Evolutionary conservation across 1,140 invertebrate genomes (phyloP), one percentile per base, ranked within the genome.

Genomic region (Drosophila chauvacae): DNA sequence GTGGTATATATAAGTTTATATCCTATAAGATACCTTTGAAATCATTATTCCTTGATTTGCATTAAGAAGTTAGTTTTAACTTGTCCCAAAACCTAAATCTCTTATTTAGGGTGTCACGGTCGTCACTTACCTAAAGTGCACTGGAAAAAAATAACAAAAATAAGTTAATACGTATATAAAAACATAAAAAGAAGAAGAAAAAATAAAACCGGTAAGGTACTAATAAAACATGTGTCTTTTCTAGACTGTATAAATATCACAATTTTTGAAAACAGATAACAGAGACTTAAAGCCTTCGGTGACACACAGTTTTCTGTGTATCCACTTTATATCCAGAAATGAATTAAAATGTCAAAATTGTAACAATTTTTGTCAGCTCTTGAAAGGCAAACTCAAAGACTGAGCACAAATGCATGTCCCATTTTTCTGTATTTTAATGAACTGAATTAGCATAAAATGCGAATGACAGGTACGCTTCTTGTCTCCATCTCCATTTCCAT

Each of bases 351-450:
- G 69, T 83, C 68, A 77, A 77, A 77, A 78, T 69, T 63, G 41
- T 62, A 53, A 80, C 63, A 79, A 55, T 66, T 79, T 72, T 33
- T 35, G 69, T 77, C 53, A 72, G 63, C 44, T 75, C 26, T 41
- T 55, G 47, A 81, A 75, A 63, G 44, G 23, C 45, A 20, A 48
- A 72, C 41, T 74, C 30, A 60, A 60, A 65, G 59, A 60, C 42
- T 62, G 51, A 61, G 60, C 64, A 35, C 65, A 83, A 73, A 88
- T 84, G 35, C 87, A 77, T 88, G 77, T 84, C 80, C 76, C 65
- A 80, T 74, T 80, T 88, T 87, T 87, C 68, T 57, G 72, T 80
- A 80, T 90, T 90, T 90, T 90, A 90, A 90, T 90, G 86, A 90
- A 85, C 65, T 64, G 75, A 90, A 90, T 90, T 90, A 90, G 66